Percentiles rank a stretch among this genome's conserved stretches.
phyloP scores from a whole-genome alignment of 2,888 invertebrate genomes.

The Xestobium rufovillosum region DNA sequence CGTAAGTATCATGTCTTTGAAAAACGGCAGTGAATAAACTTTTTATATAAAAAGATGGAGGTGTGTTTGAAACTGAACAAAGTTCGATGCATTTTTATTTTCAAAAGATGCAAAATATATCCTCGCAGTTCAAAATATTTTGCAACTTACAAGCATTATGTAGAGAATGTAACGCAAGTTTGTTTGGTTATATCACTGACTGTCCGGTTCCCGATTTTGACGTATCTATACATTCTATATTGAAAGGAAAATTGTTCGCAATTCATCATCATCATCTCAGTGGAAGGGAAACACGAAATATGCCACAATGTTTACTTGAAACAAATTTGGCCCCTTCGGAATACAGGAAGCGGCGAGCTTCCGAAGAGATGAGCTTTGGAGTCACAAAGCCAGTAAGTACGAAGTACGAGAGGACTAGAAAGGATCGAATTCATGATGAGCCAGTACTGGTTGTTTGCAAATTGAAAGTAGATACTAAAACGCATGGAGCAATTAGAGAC shows the following conservation, averaged over 20 bases:
- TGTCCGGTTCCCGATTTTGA: too few species aligned
- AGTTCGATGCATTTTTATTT: too few species aligned
- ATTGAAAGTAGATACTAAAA: too few species aligned
- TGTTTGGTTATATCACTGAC: not conserved
- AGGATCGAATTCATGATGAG: constrained; percentile 4
- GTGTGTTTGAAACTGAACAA: too few species aligned
- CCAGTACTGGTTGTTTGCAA: constrained; percentile 5
- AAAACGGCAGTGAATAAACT: too few species aligned
- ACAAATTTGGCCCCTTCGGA: not conserved
- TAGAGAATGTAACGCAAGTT: constrained; percentile 1
- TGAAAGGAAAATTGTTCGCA: not conserved
- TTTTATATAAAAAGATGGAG: too few species aligned
- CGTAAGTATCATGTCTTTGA: too few species aligned
- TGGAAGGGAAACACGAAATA: not conserved
- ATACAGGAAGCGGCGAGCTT: not conserved
- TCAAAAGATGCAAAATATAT: constrained; percentile 4
- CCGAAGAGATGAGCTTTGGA: constrained; percentile 2
- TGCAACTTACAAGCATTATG: not conserved
- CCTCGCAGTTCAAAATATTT: not conserved
- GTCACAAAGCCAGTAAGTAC: not conserved
- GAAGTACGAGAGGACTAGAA: constrained; percentile 2
- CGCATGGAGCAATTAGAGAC: constrained; percentile 8
- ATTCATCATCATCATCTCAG: not conserved
- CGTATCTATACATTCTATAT: not conserved
- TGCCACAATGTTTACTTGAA: not conserved